Base-by-base conservation (phyloP, 2,888 invertebrate genomes). In the Hypena proboscidalis region DNA sequence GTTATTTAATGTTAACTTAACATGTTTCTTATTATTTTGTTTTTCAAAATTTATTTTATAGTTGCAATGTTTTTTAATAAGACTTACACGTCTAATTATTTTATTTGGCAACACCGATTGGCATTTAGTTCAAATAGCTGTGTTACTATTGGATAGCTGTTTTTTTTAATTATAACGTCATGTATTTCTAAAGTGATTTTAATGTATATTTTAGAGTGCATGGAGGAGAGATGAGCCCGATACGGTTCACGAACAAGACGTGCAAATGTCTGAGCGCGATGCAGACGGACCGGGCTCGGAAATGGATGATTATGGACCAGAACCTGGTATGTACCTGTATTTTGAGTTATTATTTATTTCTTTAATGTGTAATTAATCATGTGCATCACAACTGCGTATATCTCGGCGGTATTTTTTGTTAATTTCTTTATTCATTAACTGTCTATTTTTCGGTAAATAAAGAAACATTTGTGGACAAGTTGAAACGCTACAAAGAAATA, bases 381-480 rank as follows among this genome's bases (percentile, higher is more conserved):
- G n/a, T n/a, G n/a, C n/a, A n/a, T n/a, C n/a, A n/a, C n/a, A n/a
- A n/a, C n/a, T n/a, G n/a, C n/a, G n/a, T n/a, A n/a, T n/a, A n/a
- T n/a, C n/a, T n/a, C n/a, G n/a, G n/a, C n/a, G n/a, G n/a, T n/a
- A n/a, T n/a, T n/a, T n/a, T n/a, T n/a, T n/a, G n/a, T n/a, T n/a
- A n/a, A n/a, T n/a, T n/a, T n/a, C n/a, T n/a, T n/a, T n/a, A n/a
- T n/a, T n/a, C n/a, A n/a, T n/a, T n/a, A 2, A n/a, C 6, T 2
- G 10, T 31, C n/a, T 19, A 15, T 13, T 7, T 52, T 42, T 41
- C 36, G 40, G 27, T 64, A 83, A 81, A 71, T 42, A 76, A 77
- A 52, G 84, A 90, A 14, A 88, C 90, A 8, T 62, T 85, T 37
- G 76, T 90, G 40, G 89, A 92, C 30, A 93, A 93, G 51, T 35